Evolutionary conservation across 2,113 vertebrate genomes (phyloP).

Genomic region (Hypanus sabinus): DNA sequence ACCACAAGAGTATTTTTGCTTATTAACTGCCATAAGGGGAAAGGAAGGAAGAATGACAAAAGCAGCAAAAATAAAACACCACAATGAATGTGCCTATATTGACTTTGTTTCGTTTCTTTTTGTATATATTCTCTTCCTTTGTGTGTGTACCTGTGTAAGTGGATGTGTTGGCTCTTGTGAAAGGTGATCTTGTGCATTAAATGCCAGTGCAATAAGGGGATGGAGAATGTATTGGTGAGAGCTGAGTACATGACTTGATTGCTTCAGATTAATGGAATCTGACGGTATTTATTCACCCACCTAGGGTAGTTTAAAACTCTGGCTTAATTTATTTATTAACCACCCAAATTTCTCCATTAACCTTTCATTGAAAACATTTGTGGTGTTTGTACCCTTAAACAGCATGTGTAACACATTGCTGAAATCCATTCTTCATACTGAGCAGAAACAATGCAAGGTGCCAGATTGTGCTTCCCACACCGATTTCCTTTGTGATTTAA

Average conservation of each 20-base stretch:
- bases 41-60: not conserved
- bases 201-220: not conserved
- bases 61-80: not conserved
- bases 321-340: not conserved
- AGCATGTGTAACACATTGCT: not conserved
- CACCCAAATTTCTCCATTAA: not conserved
- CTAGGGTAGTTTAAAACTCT: not conserved
- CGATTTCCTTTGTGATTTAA: constrained; percentile 11
- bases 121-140: not conserved
- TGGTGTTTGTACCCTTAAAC: not conserved
- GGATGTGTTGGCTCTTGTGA: not conserved
- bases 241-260: not conserved
- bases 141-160: not conserved
- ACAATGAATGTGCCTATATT: not conserved
- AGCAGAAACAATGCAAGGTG: not conserved
- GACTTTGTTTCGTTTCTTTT: not conserved
- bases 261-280: not conserved
- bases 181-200: not conserved
- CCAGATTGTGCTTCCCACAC: constrained; percentile 2
- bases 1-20: too few species aligned
- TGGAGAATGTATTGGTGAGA: not conserved
- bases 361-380: not conserved
- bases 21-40: not conserved
- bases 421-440: constrained; percentile 8
- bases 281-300: not conserved